A percentile compares a stretch with the other conserved stretches of the same genome.
These are phyloP conservation scores for Scaptomyza reducta DNA, from an alignment of 2,888 invertebrate genomes.

Conservation along the genomic window DNA sequence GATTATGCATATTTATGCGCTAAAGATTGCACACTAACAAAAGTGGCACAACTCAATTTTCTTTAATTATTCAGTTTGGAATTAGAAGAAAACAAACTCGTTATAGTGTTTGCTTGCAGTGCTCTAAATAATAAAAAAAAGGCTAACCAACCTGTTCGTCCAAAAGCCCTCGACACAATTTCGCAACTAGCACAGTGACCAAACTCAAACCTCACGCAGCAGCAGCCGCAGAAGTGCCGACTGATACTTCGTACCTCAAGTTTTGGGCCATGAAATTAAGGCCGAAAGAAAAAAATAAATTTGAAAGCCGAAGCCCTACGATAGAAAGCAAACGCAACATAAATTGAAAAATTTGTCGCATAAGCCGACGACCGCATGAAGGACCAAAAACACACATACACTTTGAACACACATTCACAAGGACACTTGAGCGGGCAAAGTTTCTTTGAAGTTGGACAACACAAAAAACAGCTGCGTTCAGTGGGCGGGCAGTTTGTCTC, in stretches of 20 bases:
- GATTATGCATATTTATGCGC: too few relatives aligned
- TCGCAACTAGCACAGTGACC: constrained; percentile 20
- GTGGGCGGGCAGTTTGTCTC: constrained; percentile 73
- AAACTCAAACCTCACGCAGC: constrained; percentile 25
- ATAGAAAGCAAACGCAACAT: constrained; percentile 49
- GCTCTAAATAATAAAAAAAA: constrained; percentile 1
- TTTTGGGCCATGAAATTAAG: constrained; percentile 57
- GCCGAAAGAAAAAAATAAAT: constrained; percentile 37
- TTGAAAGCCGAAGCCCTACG: constrained; percentile 56
- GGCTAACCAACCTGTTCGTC: constrained; percentile 8
- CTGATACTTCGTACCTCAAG: constrained; percentile 47
- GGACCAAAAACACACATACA: constrained; percentile 37
- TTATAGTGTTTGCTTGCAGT: not conserved
- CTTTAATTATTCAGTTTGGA: too few relatives aligned
- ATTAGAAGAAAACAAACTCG: not conserved
- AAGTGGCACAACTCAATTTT: too few relatives aligned
- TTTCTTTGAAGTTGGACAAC: constrained; percentile 75
- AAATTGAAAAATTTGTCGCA: constrained; percentile 74
- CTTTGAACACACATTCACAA: constrained; percentile 40
- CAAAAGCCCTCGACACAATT: constrained; percentile 49
- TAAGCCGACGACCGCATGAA: constrained; percentile 63
- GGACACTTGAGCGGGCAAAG: constrained; percentile 66
- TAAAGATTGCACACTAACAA: too few relatives aligned
- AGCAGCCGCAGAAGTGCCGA: constrained; percentile 69
- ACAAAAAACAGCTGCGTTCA: constrained; percentile 34